Base-by-base conservation (phyloP, 2,888 invertebrate genomes). In the Panzeria rudis region DNA sequence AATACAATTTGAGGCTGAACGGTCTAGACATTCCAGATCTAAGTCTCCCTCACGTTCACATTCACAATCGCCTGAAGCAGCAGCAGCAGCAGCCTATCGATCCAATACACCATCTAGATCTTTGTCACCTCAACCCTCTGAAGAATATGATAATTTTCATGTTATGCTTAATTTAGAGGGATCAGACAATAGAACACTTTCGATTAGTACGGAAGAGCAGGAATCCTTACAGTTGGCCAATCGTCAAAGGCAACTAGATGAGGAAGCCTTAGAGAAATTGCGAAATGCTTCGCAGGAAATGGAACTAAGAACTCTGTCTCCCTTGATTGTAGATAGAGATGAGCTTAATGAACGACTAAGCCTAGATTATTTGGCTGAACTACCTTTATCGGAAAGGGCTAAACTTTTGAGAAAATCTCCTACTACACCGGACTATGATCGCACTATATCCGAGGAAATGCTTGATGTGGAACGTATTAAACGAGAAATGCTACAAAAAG, bases 371-470 rank as follows among this genome's bases (percentile, higher is more conserved):
- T 68, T 83, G 8, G 47, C 62, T 23, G 79, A 82, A 4, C 23
- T 86, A 8, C 62, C 86, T 2, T 0, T 64, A n/a, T 71, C 61
- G 0, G 86, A 80, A 52, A 80, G 64, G 44, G 44, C 59, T 11
- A 86, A 78, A n/a, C 54, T 86, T 3, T 52, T 87, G 29, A 82
- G 86, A 9, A 84, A 77, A n/a, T 82, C 87, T 13, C 88, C 89
- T 17, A 88, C 87, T 0, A 89, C 89, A 0, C 89, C 87, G 0
- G 89, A 89, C 47, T 90, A 90, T 62, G 89, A 90, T 15, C 90
- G 92, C 6, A 90, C 89, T 0, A 87, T 90, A 3, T 92, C 92
- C 0, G 90, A 89, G 23, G 90, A 90, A 71, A 89, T 89, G 78
- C 86, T 88, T 2, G 91, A 92, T 50, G 83, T 89, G 9, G 87